A percentile compares a stretch with the other conserved stretches of the same genome.
phyloP scores from a whole-genome alignment of 1,140 invertebrate genomes.

The Samia ricini region DNA sequence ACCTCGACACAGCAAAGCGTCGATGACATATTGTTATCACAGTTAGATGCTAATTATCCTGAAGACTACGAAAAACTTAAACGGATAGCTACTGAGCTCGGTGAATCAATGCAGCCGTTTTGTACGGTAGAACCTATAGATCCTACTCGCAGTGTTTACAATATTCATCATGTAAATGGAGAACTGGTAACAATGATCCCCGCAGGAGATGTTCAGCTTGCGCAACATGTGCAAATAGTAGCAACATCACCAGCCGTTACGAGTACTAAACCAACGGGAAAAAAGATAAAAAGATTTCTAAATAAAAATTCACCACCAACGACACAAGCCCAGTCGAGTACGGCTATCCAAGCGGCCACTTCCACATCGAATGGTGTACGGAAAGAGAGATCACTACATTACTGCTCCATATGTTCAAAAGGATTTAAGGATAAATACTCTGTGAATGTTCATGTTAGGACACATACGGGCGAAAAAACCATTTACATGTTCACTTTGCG shows the following conservation, averaged over 20 bases:
- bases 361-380: slow-evolving; percentile 80
- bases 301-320: slow-evolving; percentile 64
- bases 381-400: slow-evolving; percentile 91
- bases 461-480: slow-evolving; percentile 95
- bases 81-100: slow-evolving; percentile 85
- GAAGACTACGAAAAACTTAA: slow-evolving; percentile 87
- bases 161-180: slow-evolving; percentile 73
- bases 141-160: slow-evolving; percentile 74
- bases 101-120: slow-evolving; percentile 83
- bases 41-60: slow-evolving; percentile 82
- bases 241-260: slow-evolving; percentile 72
- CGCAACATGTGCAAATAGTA: slow-evolving; percentile 74
- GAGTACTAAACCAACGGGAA: slow-evolving; percentile 75
- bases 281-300: slow-evolving; percentile 75
- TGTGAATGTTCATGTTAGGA: slow-evolving; percentile 94
- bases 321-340: slow-evolving; percentile 51
- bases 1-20: slow-evolving; percentile 82
- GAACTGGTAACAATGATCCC: slow-evolving; percentile 74
- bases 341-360: slow-evolving; percentile 67
- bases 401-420: slow-evolving; percentile 94
- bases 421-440: slow-evolving; percentile 96
- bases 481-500: slow-evolving; percentile 92
- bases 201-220: slow-evolving; percentile 65
- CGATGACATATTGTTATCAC: slow-evolving; percentile 85
- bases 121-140: slow-evolving; percentile 81